Evolutionary conservation across 2,888 invertebrate genomes (phyloP).

Genomic region (Folsomia manolachei): DNA sequence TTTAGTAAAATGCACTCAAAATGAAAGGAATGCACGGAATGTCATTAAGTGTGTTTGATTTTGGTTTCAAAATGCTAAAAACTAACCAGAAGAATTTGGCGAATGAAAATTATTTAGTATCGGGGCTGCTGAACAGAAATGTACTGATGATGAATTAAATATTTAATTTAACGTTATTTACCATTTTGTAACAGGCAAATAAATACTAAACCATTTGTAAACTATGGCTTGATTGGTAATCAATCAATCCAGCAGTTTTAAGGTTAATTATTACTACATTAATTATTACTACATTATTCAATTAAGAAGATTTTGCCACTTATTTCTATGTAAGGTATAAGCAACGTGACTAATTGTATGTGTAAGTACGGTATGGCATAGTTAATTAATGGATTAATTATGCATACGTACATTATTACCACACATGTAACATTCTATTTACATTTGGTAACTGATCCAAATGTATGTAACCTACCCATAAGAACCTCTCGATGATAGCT

Average conservation of each 20-base stretch:
- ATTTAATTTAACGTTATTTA: background rate
- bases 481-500: too few relatives aligned
- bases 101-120: too few relatives aligned
- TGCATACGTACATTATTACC: background rate
- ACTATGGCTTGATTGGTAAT: background rate
- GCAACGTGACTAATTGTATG: background rate
- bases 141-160: background rate
- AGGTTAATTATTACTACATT: too few relatives aligned
- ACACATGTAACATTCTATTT: background rate
- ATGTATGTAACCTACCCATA: too few relatives aligned
- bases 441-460: background rate
- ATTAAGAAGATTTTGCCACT: conserved; percentile 5
- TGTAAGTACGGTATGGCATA: background rate
- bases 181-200: background rate
- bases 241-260: too few relatives aligned
- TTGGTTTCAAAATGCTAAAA: too few relatives aligned
- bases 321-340: background rate
- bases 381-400: background rate
- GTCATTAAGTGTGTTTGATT: too few relatives aligned
- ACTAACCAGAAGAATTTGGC: too few relatives aligned
- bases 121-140: too few relatives aligned
- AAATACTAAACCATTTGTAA: background rate
- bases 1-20: too few relatives aligned
- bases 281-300: too few relatives aligned
- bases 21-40: too few relatives aligned